Conservation (phyloP, 92 coral and sea anemone species). For the Heliopora coerulea region DNA sequence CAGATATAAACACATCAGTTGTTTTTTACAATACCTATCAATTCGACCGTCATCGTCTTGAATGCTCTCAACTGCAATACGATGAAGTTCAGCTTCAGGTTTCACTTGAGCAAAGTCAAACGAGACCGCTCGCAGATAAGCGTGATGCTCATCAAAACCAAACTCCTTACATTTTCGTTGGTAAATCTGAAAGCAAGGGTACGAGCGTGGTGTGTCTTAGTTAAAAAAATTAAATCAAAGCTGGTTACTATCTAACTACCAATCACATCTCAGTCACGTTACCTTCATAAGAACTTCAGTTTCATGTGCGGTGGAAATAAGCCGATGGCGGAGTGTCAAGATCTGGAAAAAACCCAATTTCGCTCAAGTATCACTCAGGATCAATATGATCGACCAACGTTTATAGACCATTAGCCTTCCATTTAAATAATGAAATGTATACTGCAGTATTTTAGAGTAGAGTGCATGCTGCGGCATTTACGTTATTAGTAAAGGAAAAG, state of each 20-base stretch:
- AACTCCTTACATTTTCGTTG: slow-evolving; percentile 78
- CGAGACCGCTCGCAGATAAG: slow-evolving; percentile 86
- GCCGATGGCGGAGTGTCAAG: slow-evolving; percentile 87
- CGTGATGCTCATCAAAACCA: slow-evolving; percentile 96
- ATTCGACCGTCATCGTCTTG: slow-evolving; percentile 95
- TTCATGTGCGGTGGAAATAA: slow-evolving; percentile 82
- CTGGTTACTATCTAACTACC: too few species aligned
- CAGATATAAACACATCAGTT: too few species aligned
- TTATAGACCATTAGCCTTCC: too few species aligned
- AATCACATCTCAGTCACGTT: not conserved
- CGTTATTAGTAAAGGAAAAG: too few species aligned
- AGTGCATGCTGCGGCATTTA: too few species aligned
- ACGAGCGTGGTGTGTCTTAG: not conserved
- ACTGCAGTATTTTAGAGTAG: too few species aligned
- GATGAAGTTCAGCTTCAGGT: slow-evolving; percentile 82
- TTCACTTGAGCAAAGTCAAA: slow-evolving; percentile 95
- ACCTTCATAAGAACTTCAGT: slow-evolving; percentile 94
- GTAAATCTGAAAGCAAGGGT: slow-evolving; percentile 57
- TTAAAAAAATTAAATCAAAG: not conserved
- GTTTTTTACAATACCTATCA: slow-evolving; percentile 78
- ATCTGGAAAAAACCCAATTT: slow-evolving; percentile 66
- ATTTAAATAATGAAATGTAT: too few species aligned
- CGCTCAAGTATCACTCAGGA: too few species aligned
- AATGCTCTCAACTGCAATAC: slow-evolving; percentile 68
- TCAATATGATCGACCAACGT: too few species aligned